Conservation (phyloP, 1,140 invertebrate genomes). For the Bradysia coprophila region DNA sequence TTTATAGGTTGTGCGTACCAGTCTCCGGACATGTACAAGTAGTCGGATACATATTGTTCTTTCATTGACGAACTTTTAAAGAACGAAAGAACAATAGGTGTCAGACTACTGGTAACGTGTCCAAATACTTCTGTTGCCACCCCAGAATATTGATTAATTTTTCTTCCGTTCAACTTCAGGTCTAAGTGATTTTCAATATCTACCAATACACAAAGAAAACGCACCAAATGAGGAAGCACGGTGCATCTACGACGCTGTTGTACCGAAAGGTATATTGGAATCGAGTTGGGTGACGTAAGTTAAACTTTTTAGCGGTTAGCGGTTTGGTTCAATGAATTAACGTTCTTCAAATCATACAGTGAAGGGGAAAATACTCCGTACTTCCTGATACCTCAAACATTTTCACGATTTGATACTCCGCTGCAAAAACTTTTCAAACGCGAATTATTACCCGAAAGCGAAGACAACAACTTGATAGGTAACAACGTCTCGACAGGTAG, state of each 20-base stretch:
- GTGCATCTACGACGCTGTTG: conserved; percentile 43
- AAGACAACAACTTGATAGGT: conserved; percentile 19
- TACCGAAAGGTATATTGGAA: conserved; percentile 37
- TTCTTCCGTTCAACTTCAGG: conserved; percentile 29
- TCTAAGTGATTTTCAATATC: conserved; percentile 79
- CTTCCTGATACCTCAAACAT: conserved; percentile 55
- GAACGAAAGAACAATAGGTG: too few species aligned
- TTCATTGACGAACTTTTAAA: too few species aligned
- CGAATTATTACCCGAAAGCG: conserved; percentile 17
- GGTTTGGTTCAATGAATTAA: neutral
- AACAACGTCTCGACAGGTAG: conserved; percentile 20
- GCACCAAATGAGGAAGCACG: conserved; percentile 25
- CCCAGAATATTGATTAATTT: too few species aligned
- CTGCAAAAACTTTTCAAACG: conserved; percentile 32
- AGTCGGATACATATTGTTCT: too few species aligned
- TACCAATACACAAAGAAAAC: conserved; percentile 40
- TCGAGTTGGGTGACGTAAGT: conserved; percentile 36
- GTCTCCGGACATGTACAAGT: too few species aligned
- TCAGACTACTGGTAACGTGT: too few species aligned
- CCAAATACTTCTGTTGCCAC: too few species aligned
- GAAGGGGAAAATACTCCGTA: conserved; percentile 33
- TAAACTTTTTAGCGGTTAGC: neutral
- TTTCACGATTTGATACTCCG: conserved; percentile 54
- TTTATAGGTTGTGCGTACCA: too few species aligned
- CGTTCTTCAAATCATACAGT: conserved; percentile 13